Evolutionary conservation across 2,113 vertebrate species (phyloP).

Genomic region (Tinamus guttatus): DNA sequence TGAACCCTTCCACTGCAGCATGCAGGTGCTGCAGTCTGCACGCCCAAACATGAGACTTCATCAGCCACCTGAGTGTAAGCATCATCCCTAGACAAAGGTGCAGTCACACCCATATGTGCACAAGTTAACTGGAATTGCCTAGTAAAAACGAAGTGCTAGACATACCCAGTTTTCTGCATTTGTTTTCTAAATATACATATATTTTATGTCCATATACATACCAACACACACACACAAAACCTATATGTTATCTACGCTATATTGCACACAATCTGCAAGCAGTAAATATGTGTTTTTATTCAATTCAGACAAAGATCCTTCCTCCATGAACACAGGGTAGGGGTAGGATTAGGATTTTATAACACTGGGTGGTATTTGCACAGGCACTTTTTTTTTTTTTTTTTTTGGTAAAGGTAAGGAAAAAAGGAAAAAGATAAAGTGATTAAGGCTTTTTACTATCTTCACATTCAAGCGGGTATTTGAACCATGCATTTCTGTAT

Average conservation of each 20-base stretch:
- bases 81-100: not conserved
- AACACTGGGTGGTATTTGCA: not conserved
- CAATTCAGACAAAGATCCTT: not conserved
- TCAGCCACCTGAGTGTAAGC: not conserved
- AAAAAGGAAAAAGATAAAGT: not conserved
- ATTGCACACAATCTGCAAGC: not conserved
- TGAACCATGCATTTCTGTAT: accelerated
- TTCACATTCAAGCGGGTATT: not conserved
- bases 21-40: not conserved
- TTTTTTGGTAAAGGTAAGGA: not conserved
- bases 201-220: too few relatives aligned
- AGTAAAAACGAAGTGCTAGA: not conserved
- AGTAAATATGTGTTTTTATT: not conserved
- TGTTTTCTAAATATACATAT: not conserved
- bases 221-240: too few relatives aligned
- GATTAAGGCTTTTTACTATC: not conserved
- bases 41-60: not conserved
- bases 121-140: not conserved
- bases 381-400: not conserved
- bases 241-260: not conserved
- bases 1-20: not conserved
- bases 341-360: not conserved
- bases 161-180: not conserved
- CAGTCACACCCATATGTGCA: not conserved
- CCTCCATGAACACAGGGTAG: not conserved